Base-by-base conservation (phyloP, 2,113 vertebrate genomes). In the Lutjanus erythropterus region DNA sequence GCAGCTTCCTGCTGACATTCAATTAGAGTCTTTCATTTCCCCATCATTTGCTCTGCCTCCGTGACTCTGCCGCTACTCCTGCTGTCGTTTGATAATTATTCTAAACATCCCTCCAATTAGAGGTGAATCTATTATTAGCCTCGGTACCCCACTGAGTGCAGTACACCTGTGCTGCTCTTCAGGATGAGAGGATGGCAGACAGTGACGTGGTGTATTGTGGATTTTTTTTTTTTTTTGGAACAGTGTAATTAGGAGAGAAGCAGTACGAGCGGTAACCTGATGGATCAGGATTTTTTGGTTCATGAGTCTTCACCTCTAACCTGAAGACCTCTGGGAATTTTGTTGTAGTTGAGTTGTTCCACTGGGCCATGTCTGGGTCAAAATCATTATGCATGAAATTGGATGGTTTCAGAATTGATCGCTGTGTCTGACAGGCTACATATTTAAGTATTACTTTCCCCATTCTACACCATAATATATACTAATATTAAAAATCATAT, bases 1-100 rank as follows among this genome's bases (percentile, higher is more conserved):
- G 62, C 67, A 81, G 88, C 81, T 60, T 86, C 85, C 83, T 9
- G 42, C 88, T 94, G 91, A 90, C 88, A 91, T 93, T 92, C 86
- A 91, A 88, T 87, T 90, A 88, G 78, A 91, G 62, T 35, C 78
- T 85, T 89, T 86, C 50, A 78, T 90, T 92, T 91, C 78, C 42
- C 70, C 78, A 77, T 87, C 39, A 75, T 88, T 84, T 70, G 75
- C 81, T 76, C 80, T 71, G 80, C 83, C 67, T 83, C 61, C 0
- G 15, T 71, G 77, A 69, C 72, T 87, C 62, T n/a, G 35, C 50
- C 2, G n/a, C 70, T 14, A 71, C 84, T 66, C 76, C 90, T 59
- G 84, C 84, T 91, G 88, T 84, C 79, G 64, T 85, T 78, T 81
- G 50, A 81, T 83, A 86, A 91, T 89, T 88, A 87, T 87, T 85